Base-by-base conservation (phyloP, 1,140 invertebrate genomes). In the Drosophila rhopaloa region DNA sequence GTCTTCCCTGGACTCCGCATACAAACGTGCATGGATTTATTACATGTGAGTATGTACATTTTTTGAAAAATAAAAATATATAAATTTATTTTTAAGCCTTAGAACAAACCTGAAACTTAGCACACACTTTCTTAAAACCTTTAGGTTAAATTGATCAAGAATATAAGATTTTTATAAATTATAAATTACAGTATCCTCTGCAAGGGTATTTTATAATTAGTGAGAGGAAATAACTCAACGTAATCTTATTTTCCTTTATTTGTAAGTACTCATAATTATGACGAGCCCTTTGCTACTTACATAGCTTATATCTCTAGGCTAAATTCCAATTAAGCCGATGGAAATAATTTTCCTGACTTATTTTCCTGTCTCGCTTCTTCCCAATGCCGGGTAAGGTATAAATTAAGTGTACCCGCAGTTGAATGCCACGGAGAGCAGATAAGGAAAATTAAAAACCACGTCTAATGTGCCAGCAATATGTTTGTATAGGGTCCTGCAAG, bases 361-460 rank as follows among this genome's bases (percentile, higher is more conserved):
- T 24, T 68, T 62, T 38, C 40, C 70, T 14, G 32, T 9, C 24
- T 24, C 24, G 24, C 24, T 24, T 24, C 24, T 37, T 27, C 19
- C 48, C 11, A 32, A 32, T 32, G 29, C 44, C n/a, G 55, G 27
- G 41, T 38, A 47, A 78, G 66, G 74, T 77, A 77, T 77, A 77
- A 77, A 77, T 77, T 77, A 77, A 76, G 74, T 70, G 46, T 46
- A 55, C 43, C 63, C 51, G 57, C 29, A 24, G 75, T 27, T 27
- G 24, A 40, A 16, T 37, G 19, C 54, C 41, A 50, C 56, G 53
- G 54, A 46, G 53, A 46, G 27, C 32, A 78, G 76, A 78, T 78
- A 78, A 78, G 66, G 76, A 65, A 78, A 78, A 78, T 78, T 78
- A 78, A 78, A 78, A 78, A 78, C 65, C 76, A 78, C 76, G 76